phyloP scores from a whole-genome alignment of 2,797 vertebrate species.

The Acropternis orthonyx region DNA sequence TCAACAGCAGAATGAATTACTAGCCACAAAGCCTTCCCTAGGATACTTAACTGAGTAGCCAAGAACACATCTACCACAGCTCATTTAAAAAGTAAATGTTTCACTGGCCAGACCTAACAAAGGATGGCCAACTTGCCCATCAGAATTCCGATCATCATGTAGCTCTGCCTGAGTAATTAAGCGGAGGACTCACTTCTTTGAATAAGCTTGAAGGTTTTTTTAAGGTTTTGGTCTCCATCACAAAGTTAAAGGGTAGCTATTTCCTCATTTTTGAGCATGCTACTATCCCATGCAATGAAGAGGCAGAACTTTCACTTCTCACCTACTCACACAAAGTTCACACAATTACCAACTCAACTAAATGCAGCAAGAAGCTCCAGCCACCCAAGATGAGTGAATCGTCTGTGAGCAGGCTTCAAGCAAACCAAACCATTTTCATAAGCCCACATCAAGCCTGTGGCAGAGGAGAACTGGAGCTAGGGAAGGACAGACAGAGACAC shows the following conservation, averaged over 20 bases:
- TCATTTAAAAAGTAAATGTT: neutral
- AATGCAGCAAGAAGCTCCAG: neutral
- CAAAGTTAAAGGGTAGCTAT: neutral
- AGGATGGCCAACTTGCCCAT: neutral
- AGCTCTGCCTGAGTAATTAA: neutral
- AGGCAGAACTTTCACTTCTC: slow-evolving; percentile 28
- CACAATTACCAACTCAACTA: neutral
- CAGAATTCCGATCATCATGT: neutral
- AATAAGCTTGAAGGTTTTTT: rapidly evolving
- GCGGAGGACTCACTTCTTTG: neutral
- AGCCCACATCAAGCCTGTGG: neutral
- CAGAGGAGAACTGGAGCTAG: neutral
- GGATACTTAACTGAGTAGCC: neutral
- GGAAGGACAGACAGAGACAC: neutral
- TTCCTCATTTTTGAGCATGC: neutral
- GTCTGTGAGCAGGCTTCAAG: neutral
- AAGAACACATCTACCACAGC: neutral
- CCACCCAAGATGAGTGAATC: neutral
- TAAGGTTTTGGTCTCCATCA: neutral
- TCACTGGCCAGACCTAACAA: neutral
- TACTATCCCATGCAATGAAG: neutral
- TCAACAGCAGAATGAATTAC: neutral
- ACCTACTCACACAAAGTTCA: slow-evolving; percentile 25
- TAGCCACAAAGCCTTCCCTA: neutral
- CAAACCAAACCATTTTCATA: neutral